Percentiles rank a stretch among this genome's conserved stretches.
phyloP scores from a whole-genome alignment of 2,888 invertebrate genomes.

The Caenorhabditis sp. region DNA sequence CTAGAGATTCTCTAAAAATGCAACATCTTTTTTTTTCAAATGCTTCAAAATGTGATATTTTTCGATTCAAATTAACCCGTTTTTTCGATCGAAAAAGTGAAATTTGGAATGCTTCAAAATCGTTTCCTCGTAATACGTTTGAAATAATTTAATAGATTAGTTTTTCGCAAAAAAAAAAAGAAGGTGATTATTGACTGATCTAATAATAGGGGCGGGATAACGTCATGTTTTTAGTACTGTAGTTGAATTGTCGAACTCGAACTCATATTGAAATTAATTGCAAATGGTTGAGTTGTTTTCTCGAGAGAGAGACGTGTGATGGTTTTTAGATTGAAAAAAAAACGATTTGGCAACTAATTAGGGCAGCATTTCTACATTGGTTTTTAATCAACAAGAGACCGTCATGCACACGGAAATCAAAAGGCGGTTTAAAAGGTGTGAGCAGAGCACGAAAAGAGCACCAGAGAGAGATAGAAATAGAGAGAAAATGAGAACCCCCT shows the following conservation, averaged over 20 bases:
- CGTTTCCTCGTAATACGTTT: constrained; percentile 13
- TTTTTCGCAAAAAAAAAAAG: constrained; percentile 13
- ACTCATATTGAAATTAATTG: constrained; percentile 15
- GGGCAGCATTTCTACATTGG: constrained; percentile 29
- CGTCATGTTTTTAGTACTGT: constrained; percentile 2
- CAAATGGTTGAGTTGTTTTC: neutral
- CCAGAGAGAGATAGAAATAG: neutral
- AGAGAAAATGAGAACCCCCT: neutral
- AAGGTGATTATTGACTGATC: constrained; percentile 48
- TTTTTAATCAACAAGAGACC: constrained; percentile 17
- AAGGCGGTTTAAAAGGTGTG: constrained; percentile 32
- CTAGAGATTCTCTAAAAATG: no score
- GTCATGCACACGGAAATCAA: constrained; percentile 54
- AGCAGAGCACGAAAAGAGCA: constrained; percentile 45
- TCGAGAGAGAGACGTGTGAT: neutral
- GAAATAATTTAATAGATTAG: neutral
- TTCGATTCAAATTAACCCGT: constrained; percentile 10
- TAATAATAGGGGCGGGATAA: neutral
- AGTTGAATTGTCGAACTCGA: neutral
- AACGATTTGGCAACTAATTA: constrained; percentile 33
- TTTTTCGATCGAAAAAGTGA: neutral
- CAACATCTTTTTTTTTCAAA: no score
- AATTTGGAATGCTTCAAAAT: constrained; percentile 39
- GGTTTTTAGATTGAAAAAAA: constrained; percentile 1
- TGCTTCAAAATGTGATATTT: neutral